A percentile compares a stretch with the other conserved stretches of the same genome.
These are phyloP conservation scores for Drosophila maculinotata DNA, from an alignment of 2,888 invertebrate genomes.

Conservation along the genomic window DNA sequence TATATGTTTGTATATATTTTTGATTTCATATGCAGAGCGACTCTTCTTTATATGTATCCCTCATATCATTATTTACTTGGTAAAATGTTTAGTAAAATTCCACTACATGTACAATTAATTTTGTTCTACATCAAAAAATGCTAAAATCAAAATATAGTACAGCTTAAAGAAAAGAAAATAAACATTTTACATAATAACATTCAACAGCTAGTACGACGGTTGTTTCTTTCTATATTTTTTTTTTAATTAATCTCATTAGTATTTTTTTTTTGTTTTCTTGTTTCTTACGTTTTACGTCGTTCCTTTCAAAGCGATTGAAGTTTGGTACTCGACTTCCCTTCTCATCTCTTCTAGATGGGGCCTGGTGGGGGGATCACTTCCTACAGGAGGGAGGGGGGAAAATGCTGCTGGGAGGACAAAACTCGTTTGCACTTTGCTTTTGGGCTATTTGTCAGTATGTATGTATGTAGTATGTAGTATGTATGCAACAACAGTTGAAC, in stretches of 20 bases:
- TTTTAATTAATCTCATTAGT: background rate
- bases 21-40: slow-evolving; percentile 24
- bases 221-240: slow-evolving; percentile 1
- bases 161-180: slow-evolving; percentile 6
- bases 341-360: slow-evolving; percentile 21
- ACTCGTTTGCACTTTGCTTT: slow-evolving; percentile 23
- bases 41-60: slow-evolving; percentile 7
- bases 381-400: slow-evolving; percentile 1
- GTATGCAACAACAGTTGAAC: slow-evolving; percentile 54
- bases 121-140: slow-evolving; percentile 25
- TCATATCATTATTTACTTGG: slow-evolving; percentile 25
- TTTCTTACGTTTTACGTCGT: slow-evolving; percentile 28
- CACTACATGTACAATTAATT: slow-evolving; percentile 41
- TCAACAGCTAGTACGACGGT: slow-evolving; percentile 64
- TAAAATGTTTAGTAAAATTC: slow-evolving; percentile 53
- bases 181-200: slow-evolving; percentile 32
- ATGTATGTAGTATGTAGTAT: slow-evolving; percentile 6
- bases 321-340: no score
- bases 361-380: slow-evolving; percentile 54
- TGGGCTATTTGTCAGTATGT: slow-evolving; percentile 41
- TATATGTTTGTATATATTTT: no score
- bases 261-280: slow-evolving; percentile 2
- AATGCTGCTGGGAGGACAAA: slow-evolving; percentile 23
- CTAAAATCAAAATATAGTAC: background rate
- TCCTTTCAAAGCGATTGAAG: slow-evolving; percentile 33